phyloP scores from a whole-genome alignment of 2,888 invertebrate species.

The Junonia oenone region DNA sequence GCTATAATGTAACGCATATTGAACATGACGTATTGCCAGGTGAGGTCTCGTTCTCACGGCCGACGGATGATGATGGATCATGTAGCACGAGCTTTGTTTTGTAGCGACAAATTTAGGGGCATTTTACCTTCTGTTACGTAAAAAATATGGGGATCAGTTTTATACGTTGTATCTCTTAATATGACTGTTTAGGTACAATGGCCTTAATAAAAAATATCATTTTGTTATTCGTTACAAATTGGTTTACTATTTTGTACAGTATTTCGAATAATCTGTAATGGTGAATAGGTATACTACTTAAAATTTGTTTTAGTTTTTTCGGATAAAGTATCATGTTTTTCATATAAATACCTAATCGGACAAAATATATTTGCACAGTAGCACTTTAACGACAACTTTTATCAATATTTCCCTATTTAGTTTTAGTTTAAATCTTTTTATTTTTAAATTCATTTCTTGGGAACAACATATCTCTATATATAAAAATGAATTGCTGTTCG shows the following conservation, averaged over 20 bases:
- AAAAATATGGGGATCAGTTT: conserved; percentile 34
- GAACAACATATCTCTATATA: no score
- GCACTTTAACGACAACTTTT: no score
- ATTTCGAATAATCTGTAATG: neutral
- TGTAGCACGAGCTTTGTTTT: conserved; percentile 57
- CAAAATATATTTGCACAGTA: no score
- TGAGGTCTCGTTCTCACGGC: conserved; percentile 64
- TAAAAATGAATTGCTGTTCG: no score
- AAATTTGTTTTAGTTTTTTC: no score
- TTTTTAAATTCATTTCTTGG: no score
- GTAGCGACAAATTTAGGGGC: conserved; percentile 73
- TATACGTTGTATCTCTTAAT: neutral
- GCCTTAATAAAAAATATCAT: neutral
- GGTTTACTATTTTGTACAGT: no score
- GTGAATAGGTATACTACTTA: neutral
- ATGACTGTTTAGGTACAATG: neutral
- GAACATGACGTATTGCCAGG: conserved; percentile 54
- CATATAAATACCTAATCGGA: no score
- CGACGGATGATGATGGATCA: conserved; percentile 75
- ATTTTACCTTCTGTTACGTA: conserved; percentile 45
- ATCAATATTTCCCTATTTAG: no score
- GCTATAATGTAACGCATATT: conserved; percentile 4
- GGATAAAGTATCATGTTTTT: no score
- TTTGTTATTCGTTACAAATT: neutral
- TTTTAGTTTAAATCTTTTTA: no score